phyloP scores from a whole-genome alignment of 2,797 vertebrate genomes.

The Rhabdophis nuchalis region DNA sequence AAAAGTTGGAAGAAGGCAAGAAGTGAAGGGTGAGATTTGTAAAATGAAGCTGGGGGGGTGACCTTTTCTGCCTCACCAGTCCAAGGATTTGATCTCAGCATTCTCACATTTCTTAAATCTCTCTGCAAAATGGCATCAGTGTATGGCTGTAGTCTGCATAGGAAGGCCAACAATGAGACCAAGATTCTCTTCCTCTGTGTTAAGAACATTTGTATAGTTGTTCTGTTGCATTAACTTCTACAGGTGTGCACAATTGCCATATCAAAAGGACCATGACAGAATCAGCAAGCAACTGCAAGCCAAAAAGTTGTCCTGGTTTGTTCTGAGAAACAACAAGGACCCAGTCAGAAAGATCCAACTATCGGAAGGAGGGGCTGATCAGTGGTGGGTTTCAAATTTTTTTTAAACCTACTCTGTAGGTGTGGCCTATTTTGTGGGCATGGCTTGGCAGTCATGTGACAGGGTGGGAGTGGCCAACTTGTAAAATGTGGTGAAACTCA shows the following conservation, averaged over 20 bases:
- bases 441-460: too few relatives aligned
- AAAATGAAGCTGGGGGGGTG: background rate
- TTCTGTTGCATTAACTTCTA: background rate
- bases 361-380: too few relatives aligned
- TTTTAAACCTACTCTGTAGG: too few relatives aligned
- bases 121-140: background rate
- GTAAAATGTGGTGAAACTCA: too few relatives aligned
- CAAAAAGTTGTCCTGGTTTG: background rate
- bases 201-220: background rate
- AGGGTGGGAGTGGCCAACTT: too few relatives aligned
- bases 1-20: background rate
- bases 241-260: background rate
- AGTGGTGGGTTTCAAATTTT: too few relatives aligned
- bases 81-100: background rate
- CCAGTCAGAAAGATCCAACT: background rate
- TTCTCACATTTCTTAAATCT: background rate
- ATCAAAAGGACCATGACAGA: background rate
- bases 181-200: background rate
- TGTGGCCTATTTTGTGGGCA: too few relatives aligned
- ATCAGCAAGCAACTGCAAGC: background rate
- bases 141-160: background rate
- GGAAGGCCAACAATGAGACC: background rate
- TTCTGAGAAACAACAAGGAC: background rate
- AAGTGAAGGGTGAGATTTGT: background rate
- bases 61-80: background rate